Conservation (phyloP, 2,888 invertebrate species). For the Tinea pellionella region DNA sequence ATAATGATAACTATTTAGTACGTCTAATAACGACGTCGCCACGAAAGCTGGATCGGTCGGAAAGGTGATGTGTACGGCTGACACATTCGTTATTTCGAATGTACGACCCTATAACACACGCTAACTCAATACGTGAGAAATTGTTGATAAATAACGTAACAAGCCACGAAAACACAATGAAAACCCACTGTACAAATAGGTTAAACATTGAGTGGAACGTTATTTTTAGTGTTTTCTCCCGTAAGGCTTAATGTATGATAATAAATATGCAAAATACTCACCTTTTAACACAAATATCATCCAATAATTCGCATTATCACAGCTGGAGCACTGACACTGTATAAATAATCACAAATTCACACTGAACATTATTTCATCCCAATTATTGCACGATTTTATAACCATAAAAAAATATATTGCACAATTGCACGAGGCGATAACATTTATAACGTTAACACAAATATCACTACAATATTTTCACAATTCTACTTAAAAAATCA, state of each 20-base stretch:
- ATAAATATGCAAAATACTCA: conserved; percentile 27
- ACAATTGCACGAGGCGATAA: conserved; percentile 42
- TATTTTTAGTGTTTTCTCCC: not conserved
- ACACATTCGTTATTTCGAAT: too few relatives aligned
- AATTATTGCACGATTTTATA: conserved; percentile 42
- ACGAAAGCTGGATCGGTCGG: not conserved
- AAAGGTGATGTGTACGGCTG: too few relatives aligned
- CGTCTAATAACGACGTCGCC: not conserved
- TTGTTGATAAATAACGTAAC: conserved; percentile 1
- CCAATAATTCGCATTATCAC: conserved; percentile 59
- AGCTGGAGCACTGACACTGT: conserved; percentile 52
- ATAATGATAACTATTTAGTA: not conserved
- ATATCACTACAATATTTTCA: conserved; percentile 51
- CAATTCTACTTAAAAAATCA: conserved; percentile 49
- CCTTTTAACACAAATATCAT: conserved; percentile 58
- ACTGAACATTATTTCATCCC: conserved; percentile 61
- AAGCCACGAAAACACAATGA: not conserved
- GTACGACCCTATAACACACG: too few relatives aligned
- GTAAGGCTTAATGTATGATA: not conserved
- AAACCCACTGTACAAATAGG: not conserved
- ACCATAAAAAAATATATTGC: conserved; percentile 33
- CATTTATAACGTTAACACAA: conserved; percentile 46
- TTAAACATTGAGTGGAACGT: not conserved
- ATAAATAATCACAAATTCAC: conserved; percentile 66
- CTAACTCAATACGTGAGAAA: not conserved